Percentiles rank a stretch among this genome's conserved stretches.
These are phyloP conservation scores for Gastracanthus pulcherrimus DNA, from an alignment of 2,888 invertebrate genomes.

Conservation along the genomic window DNA sequence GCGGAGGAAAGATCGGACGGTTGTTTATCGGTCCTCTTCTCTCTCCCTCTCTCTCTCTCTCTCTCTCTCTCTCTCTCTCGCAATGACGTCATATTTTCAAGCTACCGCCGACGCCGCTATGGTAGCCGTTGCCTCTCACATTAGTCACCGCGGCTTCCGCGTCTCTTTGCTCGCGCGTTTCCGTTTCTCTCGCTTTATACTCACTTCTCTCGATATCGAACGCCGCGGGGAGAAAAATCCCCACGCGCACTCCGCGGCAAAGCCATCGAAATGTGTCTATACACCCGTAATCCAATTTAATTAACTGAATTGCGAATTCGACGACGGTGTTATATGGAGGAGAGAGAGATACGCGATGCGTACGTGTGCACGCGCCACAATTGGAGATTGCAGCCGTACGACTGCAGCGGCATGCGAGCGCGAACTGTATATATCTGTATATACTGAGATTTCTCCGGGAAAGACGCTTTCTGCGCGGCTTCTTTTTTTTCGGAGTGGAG, in stretches of 20 bases:
- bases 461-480: neutral
- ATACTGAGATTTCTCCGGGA: neutral
- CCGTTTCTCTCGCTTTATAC: neutral
- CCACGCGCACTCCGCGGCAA: no score
- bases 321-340: no score
- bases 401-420: no score
- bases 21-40: conserved; percentile 24
- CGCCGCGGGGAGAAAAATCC: neutral
- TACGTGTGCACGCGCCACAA: neutral
- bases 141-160: conserved; percentile 36
- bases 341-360: neutral
- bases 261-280: conserved; percentile 43
- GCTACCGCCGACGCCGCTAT: neutral
- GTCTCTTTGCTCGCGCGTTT: conserved; percentile 7
- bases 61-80: no score
- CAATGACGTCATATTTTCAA: conserved; percentile 30
- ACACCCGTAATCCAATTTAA: conserved; percentile 48
- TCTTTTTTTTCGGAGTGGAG: neutral
- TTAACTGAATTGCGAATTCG: conserved; percentile 48
- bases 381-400: conserved; percentile 12
- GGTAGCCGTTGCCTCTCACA: neutral
- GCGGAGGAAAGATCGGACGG: neutral
- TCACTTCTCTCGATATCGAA: conserved; percentile 3
- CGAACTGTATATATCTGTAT: no score
- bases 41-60: neutral